Base-by-base conservation (phyloP, 2,113 vertebrate genomes). In the Isurus oxyrinchus region DNA sequence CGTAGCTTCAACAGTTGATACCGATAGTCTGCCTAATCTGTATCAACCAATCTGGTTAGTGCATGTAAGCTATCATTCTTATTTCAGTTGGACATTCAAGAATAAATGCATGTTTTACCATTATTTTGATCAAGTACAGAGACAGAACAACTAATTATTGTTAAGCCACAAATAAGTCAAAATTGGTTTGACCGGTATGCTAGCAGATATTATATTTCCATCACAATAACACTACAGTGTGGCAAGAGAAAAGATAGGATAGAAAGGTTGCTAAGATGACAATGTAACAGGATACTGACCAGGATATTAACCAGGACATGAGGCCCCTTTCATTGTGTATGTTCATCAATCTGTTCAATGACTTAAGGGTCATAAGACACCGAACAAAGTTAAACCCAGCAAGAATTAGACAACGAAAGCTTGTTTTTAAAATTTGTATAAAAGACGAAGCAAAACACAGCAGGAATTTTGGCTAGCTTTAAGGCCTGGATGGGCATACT, bases 271-370 rank as follows among this genome's bases (percentile, higher is more conserved):
- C 31, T n/a, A 14, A n/a, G 31, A 93, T n/a, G 13, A 59, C 27
- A 61, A 93, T 84, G 81, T 44, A 49, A 84, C 40, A 84, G 81
- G 81, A 84, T 84, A 84, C 16, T 84, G 40, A 84, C 40, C 81
- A 55, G 86, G 86, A 55, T 44, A 84, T 14, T 55, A 88, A 59
- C 27, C 55, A 91, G 21, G 81, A 84, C 88, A 93, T 6, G 5
- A 59, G 27, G 31, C 13, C 57, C 16, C 55, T 59, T 61, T 59
- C 55, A 61, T 14, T 91, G 88, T n/a, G 31, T 61, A n/a, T n/a
- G 55, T 27, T 91, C 87, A 35, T 59, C 57, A 93, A 93, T 61
- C 55, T 93, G 13, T 93, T 93, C 55, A 93, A 93, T 93, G 31
- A 93, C 27, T 27, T 14, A 61, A n/a, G 27, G 87, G 10, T 11